Evolutionary conservation across 2,888 invertebrate genomes (phyloP), one percentile per base, ranked within the genome.

Genomic region (Bellardia pandia): DNA sequence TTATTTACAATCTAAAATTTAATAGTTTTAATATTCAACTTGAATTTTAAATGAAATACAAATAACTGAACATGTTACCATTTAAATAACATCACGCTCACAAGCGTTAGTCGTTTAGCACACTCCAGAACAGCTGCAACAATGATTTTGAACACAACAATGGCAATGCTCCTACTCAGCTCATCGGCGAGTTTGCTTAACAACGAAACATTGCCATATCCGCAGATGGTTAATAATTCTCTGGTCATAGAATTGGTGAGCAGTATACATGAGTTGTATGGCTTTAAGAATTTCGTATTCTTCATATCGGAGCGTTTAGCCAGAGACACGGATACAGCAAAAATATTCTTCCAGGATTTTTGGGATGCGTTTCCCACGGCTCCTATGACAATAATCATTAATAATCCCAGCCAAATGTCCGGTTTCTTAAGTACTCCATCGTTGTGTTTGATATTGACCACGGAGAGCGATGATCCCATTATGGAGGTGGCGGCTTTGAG

Each of bases 231-330:
- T 1, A 89, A 89, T 56, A 89, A 78, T 7, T 81, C 71, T 0
- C 90, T 91, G 48, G 71, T 91, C 0, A 77, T 91, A 4, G 80
- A 91, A 3, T 42, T 92, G 7, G 48, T 92, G n/a, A 53, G 48
- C 1, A 82, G 86, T 14, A 77, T 92, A 23, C 77, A 91, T 56
- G 72, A 86, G 4, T 23, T 88, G 13, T 89, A 90, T 62, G 76
- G 88, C 4, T 92, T 92, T 16, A 89, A 89, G 66, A 92, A 91
- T 72, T 89, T 91, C 14, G 87, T 92, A 0, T 90, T 92, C n/a
- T 92, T 90, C 62, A 88, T 92, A 75, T 91, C 92, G 58, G 90
- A 91, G 53, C 64, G 88, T 13, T 71, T 92, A n/a, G 78, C 89
- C n/a, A 23, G 88, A 1, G 88, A 85, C 13, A 78, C 88, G n/a